phyloP scores from a whole-genome alignment of 2,113 vertebrate species.

The Eonycteris spelaea region DNA sequence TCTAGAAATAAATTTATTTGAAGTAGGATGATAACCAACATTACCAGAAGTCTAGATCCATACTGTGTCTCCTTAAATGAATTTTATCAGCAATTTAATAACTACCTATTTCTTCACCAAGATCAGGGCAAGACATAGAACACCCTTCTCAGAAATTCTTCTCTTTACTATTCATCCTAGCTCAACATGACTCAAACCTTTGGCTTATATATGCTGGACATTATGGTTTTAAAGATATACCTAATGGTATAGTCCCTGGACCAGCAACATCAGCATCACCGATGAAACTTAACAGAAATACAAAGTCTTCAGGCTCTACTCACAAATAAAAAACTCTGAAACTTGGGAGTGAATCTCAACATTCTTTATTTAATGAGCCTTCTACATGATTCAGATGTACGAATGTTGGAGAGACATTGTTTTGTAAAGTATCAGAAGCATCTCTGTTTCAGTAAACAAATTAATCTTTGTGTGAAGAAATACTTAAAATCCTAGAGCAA shows the following conservation, averaged over 20 bases:
- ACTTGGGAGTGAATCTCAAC: not conserved
- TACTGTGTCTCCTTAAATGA: not conserved
- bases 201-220: not conserved
- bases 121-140: not conserved
- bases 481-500: not conserved
- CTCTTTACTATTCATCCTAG: not conserved
- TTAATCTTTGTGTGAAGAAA: not conserved
- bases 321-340: not conserved
- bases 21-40: not conserved
- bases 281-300: not conserved
- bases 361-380: not conserved
- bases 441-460: conserved; percentile 6
- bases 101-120: not conserved
- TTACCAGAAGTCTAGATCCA: not conserved
- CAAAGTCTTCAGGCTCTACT: not conserved
- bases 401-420: not conserved
- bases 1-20: not conserved
- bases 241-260: not conserved
- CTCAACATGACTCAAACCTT: not conserved
- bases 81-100: not conserved
- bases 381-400: not conserved
- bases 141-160: not conserved
- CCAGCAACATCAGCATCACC: not conserved
- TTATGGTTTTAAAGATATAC: not conserved
- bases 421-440: not conserved